Base-by-base conservation (phyloP, 2,113 vertebrate species). In the Panthera tigris region DNA sequence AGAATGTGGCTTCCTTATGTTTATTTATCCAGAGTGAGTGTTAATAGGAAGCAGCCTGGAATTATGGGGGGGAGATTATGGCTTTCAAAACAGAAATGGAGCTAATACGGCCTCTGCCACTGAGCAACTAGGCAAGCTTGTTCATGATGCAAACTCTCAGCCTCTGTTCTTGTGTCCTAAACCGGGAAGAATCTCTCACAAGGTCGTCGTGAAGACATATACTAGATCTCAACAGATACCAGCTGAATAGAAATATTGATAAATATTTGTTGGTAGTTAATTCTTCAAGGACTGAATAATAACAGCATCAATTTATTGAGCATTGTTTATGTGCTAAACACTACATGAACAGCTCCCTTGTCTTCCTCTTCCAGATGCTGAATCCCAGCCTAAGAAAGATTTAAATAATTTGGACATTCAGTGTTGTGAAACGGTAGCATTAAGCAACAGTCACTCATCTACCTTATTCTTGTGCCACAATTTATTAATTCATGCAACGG, bases 11-110 rank as follows among this genome's bases (percentile, higher is more conserved):
- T 97, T 96, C 95, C 95, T 96, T 85, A 90, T 97, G 97, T 96
- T 97, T 97, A 97, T 96, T 98, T 97, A 97, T 84, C 88, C 95
- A 97, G 69, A 87, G 88, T 27, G 41, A 97, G 94, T 96, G 95
- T 90, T 97, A 98, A 97, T 97, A 95, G 88, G 73, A 97, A 97
- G 87, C 97, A 97, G 97, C 92, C 94, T 91, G n/a, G 90, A 94
- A 97, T 97, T 97, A 88, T 92, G 87, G 87, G 94, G 61, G 71
- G 69, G 3, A 88, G 96, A 97, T 97, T 95, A 95, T 57, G 87
- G 87, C 96, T 96, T 97, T 97, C 91, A 97, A 96, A 97, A 97
- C 97, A 98, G 50, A 96, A 94, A 68, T 92, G 55, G 65, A 83
- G 39, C 68, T 84, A 96, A 96, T 91, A 61, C 19, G 85, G 90